Evolutionary conservation across 1,140 invertebrate species (phyloP), one percentile per base, ranked within the genome.

Genomic region (Caerostris darwini): DNA sequence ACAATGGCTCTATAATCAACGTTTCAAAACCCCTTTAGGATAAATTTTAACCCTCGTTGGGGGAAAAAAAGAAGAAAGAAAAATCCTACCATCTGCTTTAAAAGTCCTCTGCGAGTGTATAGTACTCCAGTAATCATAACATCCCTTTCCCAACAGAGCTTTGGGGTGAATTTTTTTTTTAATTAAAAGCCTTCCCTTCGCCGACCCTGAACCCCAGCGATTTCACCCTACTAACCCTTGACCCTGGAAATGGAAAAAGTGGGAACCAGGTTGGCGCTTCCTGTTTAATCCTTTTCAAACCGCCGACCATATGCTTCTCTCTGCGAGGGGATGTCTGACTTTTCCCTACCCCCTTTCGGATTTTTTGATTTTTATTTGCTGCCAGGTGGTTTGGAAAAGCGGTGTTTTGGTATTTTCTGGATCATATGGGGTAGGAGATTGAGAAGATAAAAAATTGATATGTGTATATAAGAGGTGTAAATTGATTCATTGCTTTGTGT

Each of bases 201-300:
- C 56, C 71, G 71, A 77, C 89, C 89, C 89, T 91, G 89, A 91
- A 91, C 71, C 71, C 34, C 34, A 34, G 5, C 17, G 7, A 59
- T 91, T 91, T 82, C 89, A 91, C 89, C 89, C 89, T 91, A 91
- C 71, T 91, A 82, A 91, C 89, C 89, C 61, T 57, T 91, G 89
- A 91, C 89, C 89, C 58, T 59, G 69, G 19, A 82, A 67, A 7
- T 17, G 59, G 64, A 34, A 69, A 81, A 82, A 81, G 89, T 82
- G 89, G 89, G 89, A 91, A 91, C 71, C 57, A 58, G 71, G 89
- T 81, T 82, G 56, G 57, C 17, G 7, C 89, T 82, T 91, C 89
- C 89, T 91, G 67, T 71, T 71, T n/a, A 91, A 91, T 91, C 89
- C 89, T 91, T 91, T 91, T 53, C 88, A 67, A 67, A 56, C 88